Percentiles rank a stretch among this genome's conserved stretches.
These are phyloP conservation scores for Rhynchonycteris naso DNA, from an alignment of 2,797 vertebrate genomes.

Conservation along the genomic window DNA sequence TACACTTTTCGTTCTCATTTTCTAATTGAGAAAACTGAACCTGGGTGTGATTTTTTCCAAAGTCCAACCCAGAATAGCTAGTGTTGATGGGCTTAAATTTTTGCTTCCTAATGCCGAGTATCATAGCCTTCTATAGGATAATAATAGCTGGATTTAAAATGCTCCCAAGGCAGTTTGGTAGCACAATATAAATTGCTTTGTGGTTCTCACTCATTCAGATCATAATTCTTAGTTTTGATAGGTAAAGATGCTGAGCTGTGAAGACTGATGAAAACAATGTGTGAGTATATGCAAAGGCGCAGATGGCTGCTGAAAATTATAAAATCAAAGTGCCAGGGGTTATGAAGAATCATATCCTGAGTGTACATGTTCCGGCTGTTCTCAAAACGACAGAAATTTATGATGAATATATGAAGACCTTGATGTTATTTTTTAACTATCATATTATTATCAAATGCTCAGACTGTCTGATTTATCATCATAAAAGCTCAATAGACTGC, in stretches of 20 bases:
- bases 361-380: slow-evolving; percentile 13
- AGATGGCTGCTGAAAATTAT: slow-evolving; percentile 72
- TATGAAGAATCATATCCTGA: slow-evolving; percentile 62
- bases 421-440: slow-evolving; percentile 53
- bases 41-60: neutral
- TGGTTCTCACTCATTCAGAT: slow-evolving; percentile 57
- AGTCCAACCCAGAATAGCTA: neutral
- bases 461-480: slow-evolving; percentile 34
- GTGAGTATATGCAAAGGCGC: slow-evolving; percentile 35
- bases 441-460: slow-evolving; percentile 63
- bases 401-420: slow-evolving; percentile 17
- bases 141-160: slow-evolving; percentile 32
- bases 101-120: neutral
- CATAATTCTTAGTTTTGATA: slow-evolving; percentile 66
- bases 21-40: slow-evolving; percentile 36
- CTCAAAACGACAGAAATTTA: slow-evolving; percentile 41
- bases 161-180: slow-evolving; percentile 28
- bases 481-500: slow-evolving; percentile 35
- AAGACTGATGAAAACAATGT: slow-evolving; percentile 54
- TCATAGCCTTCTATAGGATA: neutral
- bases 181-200: slow-evolving; percentile 59
- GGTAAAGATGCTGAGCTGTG: slow-evolving; percentile 68
- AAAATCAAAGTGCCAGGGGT: slow-evolving; percentile 54
- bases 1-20: slow-evolving; percentile 38
- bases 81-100: neutral